A percentile compares a stretch with the other conserved stretches of the same genome.
These are phyloP conservation scores for Chlamydotis undulata DNA, from an alignment of 2,113 vertebrate species.

Conservation along the genomic window DNA sequence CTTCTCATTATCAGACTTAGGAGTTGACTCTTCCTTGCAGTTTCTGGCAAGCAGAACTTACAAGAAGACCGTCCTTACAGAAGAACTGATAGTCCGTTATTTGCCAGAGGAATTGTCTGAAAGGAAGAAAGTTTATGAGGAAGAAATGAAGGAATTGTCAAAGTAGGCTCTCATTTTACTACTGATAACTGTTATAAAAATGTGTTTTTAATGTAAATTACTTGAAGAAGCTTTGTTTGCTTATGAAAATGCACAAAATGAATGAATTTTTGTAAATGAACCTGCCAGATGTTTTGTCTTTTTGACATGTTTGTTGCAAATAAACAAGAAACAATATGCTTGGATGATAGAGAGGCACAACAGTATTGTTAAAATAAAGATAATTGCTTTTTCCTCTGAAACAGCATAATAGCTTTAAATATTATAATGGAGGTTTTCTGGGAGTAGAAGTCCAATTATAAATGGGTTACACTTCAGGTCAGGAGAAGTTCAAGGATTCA, in stretches of 20 bases:
- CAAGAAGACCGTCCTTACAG: constrained; percentile 87
- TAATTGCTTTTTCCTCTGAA: background rate
- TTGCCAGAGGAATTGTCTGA: constrained; percentile 87
- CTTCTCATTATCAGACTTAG: background rate
- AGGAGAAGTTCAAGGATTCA: background rate
- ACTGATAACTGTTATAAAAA: background rate
- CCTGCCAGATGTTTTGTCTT: background rate
- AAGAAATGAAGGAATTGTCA: constrained; percentile 91
- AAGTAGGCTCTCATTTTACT: constrained; percentile 77
- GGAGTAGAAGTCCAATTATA: background rate
- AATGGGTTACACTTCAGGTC: background rate
- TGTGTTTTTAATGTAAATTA: background rate
- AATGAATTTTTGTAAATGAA: background rate
- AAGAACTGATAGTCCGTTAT: constrained; percentile 87
- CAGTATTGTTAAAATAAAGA: background rate
- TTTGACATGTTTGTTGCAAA: background rate
- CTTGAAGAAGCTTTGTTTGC: background rate
- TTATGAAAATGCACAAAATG: background rate
- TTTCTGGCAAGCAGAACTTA: constrained; percentile 89
- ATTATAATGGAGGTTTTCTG: background rate
- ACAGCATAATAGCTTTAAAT: background rate
- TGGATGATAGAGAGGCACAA: background rate
- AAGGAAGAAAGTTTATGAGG: constrained; percentile 89
- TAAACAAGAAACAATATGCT: background rate
- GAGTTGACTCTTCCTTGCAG: constrained; percentile 71